Conservation (phyloP, 2,797 vertebrate species). For the Sebastes alutus region DNA sequence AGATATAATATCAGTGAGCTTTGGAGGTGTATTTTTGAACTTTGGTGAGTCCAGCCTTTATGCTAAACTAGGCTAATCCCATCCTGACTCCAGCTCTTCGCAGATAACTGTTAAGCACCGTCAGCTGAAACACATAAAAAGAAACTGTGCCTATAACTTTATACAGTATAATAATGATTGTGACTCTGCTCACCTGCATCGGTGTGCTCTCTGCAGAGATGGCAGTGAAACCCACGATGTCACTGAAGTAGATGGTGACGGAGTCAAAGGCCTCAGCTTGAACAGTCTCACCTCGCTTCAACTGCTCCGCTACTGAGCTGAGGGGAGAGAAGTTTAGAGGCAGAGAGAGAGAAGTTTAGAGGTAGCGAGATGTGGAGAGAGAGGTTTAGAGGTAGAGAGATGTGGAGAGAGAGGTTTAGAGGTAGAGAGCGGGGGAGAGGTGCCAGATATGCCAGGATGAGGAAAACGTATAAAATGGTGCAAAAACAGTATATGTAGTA, state of each 20-base stretch:
- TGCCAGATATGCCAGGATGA: too few relatives aligned
- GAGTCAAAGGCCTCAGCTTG: conserved; percentile 94
- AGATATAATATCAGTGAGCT: neutral
- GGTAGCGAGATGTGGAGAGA: too few relatives aligned
- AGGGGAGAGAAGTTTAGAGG: neutral
- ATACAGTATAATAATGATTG: neutral
- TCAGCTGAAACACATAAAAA: neutral
- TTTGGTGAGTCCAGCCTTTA: too few relatives aligned
- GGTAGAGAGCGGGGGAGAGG: too few relatives aligned
- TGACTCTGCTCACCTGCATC: conserved; percentile 86
- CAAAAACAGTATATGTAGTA: too few relatives aligned
- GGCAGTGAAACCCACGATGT: conserved; percentile 94
- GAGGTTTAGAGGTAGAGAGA: too few relatives aligned
- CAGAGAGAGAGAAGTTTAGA: too few relatives aligned
- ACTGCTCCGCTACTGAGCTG: conserved; percentile 94
- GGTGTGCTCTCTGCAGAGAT: conserved; percentile 94
- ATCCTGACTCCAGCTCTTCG: too few relatives aligned
- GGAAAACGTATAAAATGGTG: too few relatives aligned
- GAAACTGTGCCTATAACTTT: neutral
- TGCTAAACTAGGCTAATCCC: too few relatives aligned
- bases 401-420: too few relatives aligned
- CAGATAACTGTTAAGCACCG: neutral
- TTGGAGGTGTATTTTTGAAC: neutral
- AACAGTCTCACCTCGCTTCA: conserved; percentile 93
- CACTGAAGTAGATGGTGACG: conserved; percentile 97